Conservation (phyloP, 2,113 vertebrate species). For the Sinocyclocheilus rhinocerous region DNA sequence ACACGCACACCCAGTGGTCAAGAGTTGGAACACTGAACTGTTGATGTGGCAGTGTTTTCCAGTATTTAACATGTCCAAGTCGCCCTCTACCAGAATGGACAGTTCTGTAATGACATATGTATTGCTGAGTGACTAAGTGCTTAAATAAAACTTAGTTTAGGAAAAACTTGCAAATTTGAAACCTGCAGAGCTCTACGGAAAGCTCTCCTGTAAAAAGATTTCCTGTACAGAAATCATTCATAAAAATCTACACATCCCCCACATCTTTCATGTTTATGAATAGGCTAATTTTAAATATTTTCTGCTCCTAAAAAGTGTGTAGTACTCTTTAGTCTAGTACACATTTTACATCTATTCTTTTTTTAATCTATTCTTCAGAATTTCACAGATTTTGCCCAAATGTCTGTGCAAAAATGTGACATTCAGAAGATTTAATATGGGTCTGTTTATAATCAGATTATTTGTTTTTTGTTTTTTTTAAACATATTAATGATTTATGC, state of each 20-base stretch:
- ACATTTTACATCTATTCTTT: background rate
- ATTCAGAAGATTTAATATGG: background rate
- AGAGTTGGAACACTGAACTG: background rate
- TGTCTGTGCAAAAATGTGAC: background rate
- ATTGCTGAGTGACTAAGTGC: background rate
- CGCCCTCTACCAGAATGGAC: background rate
- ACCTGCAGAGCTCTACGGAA: background rate
- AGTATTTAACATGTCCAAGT: background rate
- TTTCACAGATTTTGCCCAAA: background rate
- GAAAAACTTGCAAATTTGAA: background rate
- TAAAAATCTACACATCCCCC: background rate
- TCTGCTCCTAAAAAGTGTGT: background rate
- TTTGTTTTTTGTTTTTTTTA: too few species aligned
- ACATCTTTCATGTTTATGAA: background rate
- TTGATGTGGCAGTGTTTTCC: slow-evolving; percentile 6
- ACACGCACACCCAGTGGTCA: slow-evolving; percentile 31
- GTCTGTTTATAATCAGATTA: too few species aligned
- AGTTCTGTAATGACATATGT: background rate
- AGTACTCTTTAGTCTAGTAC: too few species aligned
- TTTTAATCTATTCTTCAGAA: background rate
- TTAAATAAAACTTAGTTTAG: background rate
- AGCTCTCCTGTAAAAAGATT: background rate
- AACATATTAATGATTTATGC: background rate
- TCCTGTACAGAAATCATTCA: background rate
- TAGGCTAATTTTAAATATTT: background rate